Conservation (phyloP, 1,140 invertebrate genomes). For the Halesus radiatus region DNA sequence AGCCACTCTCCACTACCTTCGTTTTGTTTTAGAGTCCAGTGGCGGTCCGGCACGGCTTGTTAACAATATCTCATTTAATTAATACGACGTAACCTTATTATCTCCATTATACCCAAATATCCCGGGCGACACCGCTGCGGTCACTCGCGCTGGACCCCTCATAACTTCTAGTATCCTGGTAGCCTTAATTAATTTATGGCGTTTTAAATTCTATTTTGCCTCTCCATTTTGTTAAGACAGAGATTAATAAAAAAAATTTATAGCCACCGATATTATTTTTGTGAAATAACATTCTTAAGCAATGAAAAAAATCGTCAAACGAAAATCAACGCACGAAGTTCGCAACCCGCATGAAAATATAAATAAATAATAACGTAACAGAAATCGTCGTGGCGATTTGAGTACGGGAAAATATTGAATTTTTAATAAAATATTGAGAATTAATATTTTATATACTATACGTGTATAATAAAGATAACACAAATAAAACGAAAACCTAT, state of each 20-base stretch:
- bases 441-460: no score
- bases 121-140: background rate
- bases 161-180: background rate
- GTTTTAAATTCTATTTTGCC: background rate
- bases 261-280: no score
- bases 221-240: background rate
- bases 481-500: no score
- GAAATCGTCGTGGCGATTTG: no score
- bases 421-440: no score
- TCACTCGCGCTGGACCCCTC: background rate
- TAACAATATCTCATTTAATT: conserved; percentile 57
- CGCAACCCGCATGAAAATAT: background rate
- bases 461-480: no score
- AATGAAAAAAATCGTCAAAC: background rate
- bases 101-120: conserved; percentile 38
- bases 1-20: conserved; percentile 45
- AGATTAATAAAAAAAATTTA: background rate
- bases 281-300: no score
- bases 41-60: conserved; percentile 50
- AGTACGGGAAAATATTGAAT: no score
- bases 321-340: background rate
- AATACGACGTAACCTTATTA: conserved; percentile 51
- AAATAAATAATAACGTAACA: no score
- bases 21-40: conserved; percentile 53
- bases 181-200: background rate